Percentiles rank a stretch among this genome's conserved stretches.
phyloP scores from a whole-genome alignment of 2,888 invertebrate species.

The Drosophila recens region DNA sequence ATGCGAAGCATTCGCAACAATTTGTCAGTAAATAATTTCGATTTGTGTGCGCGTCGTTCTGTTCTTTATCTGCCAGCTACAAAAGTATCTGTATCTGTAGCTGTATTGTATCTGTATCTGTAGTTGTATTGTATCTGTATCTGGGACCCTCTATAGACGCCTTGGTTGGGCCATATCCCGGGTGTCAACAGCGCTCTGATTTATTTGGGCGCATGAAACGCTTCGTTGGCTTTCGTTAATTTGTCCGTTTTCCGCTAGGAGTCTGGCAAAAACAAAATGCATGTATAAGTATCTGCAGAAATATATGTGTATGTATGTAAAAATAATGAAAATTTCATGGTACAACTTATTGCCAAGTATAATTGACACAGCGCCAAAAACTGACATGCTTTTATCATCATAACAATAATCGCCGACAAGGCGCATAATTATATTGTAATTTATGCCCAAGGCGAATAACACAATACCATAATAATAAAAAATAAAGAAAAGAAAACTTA shows the following conservation, averaged over 20 bases:
- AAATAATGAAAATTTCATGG: conserved; percentile 26
- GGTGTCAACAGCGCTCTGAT: conserved; percentile 84
- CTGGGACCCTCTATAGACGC: conserved; percentile 27
- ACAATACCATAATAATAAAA: conserved; percentile 21
- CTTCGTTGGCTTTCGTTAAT: conserved; percentile 85
- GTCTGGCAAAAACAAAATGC: conserved; percentile 27
- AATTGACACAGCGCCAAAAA: conserved; percentile 50
- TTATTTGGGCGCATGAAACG: conserved; percentile 85
- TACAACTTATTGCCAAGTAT: conserved; percentile 38
- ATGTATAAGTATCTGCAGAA: conserved; percentile 5
- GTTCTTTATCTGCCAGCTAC: conserved; percentile 20
- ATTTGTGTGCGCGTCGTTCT: conserved; percentile 48
- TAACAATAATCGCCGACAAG: conserved; percentile 67
- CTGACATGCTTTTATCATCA: conserved; percentile 65
- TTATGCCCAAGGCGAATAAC: conserved; percentile 52
- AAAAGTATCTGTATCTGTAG: conserved; percentile 23
- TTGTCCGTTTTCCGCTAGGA: conserved; percentile 81
- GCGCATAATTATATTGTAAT: conserved; percentile 79
- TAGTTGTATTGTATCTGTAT: conserved; percentile 31
- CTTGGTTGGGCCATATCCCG: conserved; percentile 65
- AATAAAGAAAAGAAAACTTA: conserved; percentile 34
- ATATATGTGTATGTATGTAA: not conserved
- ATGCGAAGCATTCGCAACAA: conserved; percentile 84
- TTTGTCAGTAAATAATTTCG: conserved; percentile 85
- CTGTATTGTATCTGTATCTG: conserved; percentile 24